These are phyloP conservation scores for Drosophila limbata DNA, from an alignment of 2,888 invertebrate species.

Conservation along the genomic window DNA sequence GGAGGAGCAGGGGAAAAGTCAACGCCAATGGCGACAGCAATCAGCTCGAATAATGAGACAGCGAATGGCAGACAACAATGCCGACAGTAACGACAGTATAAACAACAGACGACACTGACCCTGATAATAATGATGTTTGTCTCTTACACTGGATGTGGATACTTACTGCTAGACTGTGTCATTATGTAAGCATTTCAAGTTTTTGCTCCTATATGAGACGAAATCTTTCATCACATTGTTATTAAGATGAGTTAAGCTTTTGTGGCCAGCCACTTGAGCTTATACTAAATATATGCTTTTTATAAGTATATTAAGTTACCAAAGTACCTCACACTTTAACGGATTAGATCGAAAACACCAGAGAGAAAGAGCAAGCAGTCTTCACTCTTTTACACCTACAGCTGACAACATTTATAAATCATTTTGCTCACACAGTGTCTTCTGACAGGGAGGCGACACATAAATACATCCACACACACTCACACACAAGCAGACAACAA, in stretches of 20 bases:
- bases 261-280: constrained; percentile 16
- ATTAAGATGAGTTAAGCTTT: constrained; percentile 8
- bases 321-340: background rate
- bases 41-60: constrained; percentile 57
- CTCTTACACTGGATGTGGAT: constrained; percentile 4
- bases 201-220: constrained; percentile 52
- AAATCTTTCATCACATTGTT: constrained; percentile 36
- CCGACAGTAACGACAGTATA: constrained; percentile 22
- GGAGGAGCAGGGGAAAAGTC: constrained; percentile 11
- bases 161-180: constrained; percentile 34
- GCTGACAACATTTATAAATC: constrained; percentile 20
- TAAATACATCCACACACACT: background rate
- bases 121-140: constrained; percentile 52
- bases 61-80: constrained; percentile 18
- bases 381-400: constrained; percentile 29
- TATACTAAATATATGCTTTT: constrained; percentile 42
- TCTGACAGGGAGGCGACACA: background rate
- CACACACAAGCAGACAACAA: background rate
- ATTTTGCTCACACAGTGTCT: constrained; percentile 14
- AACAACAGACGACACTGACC: constrained; percentile 15
- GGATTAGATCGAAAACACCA: constrained; percentile 3
- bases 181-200: constrained; percentile 64
- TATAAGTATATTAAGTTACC: constrained; percentile 2
- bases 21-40: constrained; percentile 58
- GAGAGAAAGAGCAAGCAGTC: constrained; percentile 9